Conservation (phyloP, 2,113 vertebrate genomes). For the Eulemur rufifrons region DNA sequence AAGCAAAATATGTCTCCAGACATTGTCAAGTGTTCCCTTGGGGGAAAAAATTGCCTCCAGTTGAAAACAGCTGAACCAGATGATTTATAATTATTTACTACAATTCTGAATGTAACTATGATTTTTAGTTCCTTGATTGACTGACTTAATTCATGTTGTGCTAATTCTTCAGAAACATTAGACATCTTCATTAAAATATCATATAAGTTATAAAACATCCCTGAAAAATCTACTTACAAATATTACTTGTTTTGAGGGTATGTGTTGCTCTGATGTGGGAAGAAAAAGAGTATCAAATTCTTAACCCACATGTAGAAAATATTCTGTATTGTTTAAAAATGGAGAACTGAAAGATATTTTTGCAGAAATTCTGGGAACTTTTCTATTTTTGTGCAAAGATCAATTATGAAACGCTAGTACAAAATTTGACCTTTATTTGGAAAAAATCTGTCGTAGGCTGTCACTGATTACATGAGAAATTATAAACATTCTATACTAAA, state of each 20-base stretch:
- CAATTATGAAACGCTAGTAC: constrained; percentile 45
- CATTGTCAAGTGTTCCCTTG: neutral
- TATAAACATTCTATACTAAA: constrained; percentile 52
- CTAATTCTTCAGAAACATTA: constrained; percentile 14
- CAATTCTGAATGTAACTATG: neutral
- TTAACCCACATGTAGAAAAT: neutral
- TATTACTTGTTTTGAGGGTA: neutral
- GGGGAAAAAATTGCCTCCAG: neutral
- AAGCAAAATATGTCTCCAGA: neutral
- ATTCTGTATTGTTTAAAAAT: neutral
- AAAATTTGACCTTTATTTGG: constrained; percentile 63
- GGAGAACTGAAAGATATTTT: neutral
- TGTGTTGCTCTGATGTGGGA: neutral
- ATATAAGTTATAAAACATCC: neutral
- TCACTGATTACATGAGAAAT: constrained; percentile 68
- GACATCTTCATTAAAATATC: neutral
- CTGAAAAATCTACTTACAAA: neutral
- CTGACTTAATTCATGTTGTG: neutral
- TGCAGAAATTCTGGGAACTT: constrained; percentile 38
- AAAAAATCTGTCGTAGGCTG: constrained; percentile 66
- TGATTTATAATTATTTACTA: neutral
- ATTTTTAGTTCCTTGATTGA: neutral
- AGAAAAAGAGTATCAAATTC: neutral
- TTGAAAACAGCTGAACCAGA: neutral
- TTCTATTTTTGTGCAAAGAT: constrained; percentile 52